Evolutionary conservation across 2,888 invertebrate genomes (phyloP).

Genomic region (Tipula vernalis): DNA sequence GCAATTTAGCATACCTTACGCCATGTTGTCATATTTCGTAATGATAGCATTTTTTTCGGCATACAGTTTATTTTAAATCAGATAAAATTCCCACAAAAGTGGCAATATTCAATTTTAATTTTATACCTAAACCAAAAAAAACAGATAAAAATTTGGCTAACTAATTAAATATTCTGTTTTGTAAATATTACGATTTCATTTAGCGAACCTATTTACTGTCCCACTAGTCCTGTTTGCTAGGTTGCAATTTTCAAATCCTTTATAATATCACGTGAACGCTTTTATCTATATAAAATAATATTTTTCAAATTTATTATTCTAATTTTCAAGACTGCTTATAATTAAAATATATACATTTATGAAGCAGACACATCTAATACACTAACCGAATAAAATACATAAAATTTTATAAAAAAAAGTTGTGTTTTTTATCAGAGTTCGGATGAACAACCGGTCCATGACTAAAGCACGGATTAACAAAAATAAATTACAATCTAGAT

Average conservation of each 20-base stretch:
- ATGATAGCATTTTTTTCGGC: no score
- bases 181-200: not conserved
- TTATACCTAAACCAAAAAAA: no score
- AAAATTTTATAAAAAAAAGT: not conserved
- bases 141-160: not conserved
- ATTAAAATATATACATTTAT: not conserved
- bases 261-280: not conserved
- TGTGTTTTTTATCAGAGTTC: not conserved
- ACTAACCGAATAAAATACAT: not conserved
- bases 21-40: no score
- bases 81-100: no score
- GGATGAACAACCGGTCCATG: not conserved
- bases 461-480: not conserved
- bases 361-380: not conserved
- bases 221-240: no score
- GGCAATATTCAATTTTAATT: no score
- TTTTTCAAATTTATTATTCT: not conserved
- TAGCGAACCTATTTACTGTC: not conserved
- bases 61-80: no score
- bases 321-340: not conserved
- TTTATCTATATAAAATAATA: no score
- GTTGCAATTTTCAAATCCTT: not conserved
- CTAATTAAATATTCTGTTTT: not conserved
- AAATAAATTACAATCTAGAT: not conserved
- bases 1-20: no score